Percentiles rank a stretch among this genome's conserved stretches.
Evolutionary conservation across 2,113 vertebrate species (phyloP).

Genomic region (Erpornis zantholeuca): DNA sequence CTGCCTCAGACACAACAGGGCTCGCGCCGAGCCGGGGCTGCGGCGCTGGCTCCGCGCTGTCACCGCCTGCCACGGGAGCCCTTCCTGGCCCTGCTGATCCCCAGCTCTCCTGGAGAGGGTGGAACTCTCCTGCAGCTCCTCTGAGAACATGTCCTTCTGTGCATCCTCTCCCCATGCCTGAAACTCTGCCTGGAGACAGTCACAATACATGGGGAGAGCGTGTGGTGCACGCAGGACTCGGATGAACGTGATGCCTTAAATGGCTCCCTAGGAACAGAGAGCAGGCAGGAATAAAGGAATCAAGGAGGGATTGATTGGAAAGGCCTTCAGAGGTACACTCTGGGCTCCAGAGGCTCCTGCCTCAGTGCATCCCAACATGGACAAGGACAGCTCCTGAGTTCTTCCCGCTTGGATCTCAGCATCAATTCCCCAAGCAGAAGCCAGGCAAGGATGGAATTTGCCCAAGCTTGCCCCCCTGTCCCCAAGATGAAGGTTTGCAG

Average conservation of each 20-base stretch:
- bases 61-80: neutral
- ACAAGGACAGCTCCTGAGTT: no score
- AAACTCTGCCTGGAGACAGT: neutral
- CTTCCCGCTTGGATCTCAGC: no score
- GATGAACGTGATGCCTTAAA: neutral
- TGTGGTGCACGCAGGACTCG: accelerated
- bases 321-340: no score
- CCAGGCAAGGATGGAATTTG: no score
- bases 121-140: neutral
- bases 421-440: no score
- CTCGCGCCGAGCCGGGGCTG: neutral
- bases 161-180: neutral
- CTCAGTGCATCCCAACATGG: no score
- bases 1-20: constrained; percentile 18
- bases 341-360: no score
- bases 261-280: no score
- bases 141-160: accelerated
- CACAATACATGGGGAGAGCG: accelerated
- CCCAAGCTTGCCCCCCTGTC: no score
- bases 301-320: no score
- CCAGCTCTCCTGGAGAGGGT: neutral
- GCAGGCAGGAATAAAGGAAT: no score
- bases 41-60: neutral
- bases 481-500: no score
- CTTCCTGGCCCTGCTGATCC: neutral